Percentiles rank a stretch among this genome's conserved stretches.
Evolutionary conservation across 2,113 vertebrate genomes (phyloP).

Genomic region (Ammodramus savannarum): DNA sequence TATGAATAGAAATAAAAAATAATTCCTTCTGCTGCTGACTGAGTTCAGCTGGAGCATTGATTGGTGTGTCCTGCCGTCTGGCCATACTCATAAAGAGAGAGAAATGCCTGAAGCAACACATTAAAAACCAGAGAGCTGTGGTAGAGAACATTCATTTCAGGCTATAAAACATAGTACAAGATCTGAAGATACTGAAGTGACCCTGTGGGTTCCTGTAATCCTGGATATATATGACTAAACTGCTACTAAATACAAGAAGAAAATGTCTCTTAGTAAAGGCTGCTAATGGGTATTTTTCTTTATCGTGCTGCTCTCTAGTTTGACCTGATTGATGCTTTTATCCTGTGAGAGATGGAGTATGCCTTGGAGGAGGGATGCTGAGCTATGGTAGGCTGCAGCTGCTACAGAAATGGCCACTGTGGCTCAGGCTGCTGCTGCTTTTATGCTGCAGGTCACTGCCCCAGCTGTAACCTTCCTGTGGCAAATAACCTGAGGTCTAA

Average conservation of each 20-base stretch:
- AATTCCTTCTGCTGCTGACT: not conserved
- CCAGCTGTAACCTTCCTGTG: not conserved
- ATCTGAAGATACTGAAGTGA: slow-evolving; percentile 31
- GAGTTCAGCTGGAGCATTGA: not conserved
- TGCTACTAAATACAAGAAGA: not conserved
- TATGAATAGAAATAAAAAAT: not conserved
- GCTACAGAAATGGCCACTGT: not conserved
- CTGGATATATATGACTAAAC: not conserved
- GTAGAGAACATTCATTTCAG: slow-evolving; percentile 5
- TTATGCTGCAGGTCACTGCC: not conserved
- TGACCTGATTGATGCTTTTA: not conserved
- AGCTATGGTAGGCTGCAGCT: not conserved
- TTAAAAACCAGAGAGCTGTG: not conserved
- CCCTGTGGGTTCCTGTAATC: not conserved
- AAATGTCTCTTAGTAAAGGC: not conserved
- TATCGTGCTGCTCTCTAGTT: not conserved
- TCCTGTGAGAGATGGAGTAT: not conserved
- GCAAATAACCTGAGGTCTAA: not conserved
- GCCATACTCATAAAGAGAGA: not conserved
- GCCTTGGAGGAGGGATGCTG: not conserved
- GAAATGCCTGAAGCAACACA: slow-evolving; percentile 35
- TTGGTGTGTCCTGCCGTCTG: not conserved
- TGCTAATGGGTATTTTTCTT: not conserved
- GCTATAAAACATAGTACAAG: not conserved
- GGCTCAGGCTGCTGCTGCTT: not conserved